These are phyloP conservation scores for Bombus affinis DNA, from an alignment of 1,140 invertebrate genomes.

Conservation along the genomic window DNA sequence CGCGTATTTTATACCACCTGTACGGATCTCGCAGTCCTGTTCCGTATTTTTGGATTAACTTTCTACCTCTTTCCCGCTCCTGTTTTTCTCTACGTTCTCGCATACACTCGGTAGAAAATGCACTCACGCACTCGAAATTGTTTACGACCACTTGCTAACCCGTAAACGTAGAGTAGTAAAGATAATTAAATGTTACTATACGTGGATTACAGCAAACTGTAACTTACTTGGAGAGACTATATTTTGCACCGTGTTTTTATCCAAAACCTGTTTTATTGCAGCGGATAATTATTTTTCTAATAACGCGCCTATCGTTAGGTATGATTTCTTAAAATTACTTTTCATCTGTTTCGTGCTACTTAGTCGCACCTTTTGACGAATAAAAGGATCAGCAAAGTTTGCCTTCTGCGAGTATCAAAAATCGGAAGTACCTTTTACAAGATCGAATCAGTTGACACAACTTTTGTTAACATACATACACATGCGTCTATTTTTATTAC, in stretches of 20 bases:
- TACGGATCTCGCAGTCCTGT: neutral
- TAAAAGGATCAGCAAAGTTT: no score
- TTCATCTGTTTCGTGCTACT: no score
- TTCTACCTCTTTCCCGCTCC: no score
- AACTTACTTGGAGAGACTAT: neutral
- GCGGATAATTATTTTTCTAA: neutral
- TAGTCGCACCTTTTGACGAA: no score
- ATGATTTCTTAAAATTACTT: neutral
- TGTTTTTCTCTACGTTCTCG: neutral
- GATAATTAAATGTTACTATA: neutral
- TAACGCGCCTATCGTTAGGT: neutral
- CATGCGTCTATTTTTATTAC: no score
- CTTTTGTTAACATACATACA: no score
- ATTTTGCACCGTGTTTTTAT: neutral
- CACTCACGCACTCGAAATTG: neutral
- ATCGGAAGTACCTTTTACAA: no score
- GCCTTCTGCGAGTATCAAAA: no score
- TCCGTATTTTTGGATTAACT: neutral
- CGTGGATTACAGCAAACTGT: neutral
- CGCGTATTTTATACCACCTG: neutral
- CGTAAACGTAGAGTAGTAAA: neutral
- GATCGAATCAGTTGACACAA: no score
- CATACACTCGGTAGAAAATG: no score
- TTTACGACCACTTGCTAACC: neutral
- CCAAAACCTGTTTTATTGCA: neutral